Evolutionary conservation across 2,888 invertebrate species (phyloP), one percentile per base, ranked within the genome.

Genomic region (Agrochola litura): DNA sequence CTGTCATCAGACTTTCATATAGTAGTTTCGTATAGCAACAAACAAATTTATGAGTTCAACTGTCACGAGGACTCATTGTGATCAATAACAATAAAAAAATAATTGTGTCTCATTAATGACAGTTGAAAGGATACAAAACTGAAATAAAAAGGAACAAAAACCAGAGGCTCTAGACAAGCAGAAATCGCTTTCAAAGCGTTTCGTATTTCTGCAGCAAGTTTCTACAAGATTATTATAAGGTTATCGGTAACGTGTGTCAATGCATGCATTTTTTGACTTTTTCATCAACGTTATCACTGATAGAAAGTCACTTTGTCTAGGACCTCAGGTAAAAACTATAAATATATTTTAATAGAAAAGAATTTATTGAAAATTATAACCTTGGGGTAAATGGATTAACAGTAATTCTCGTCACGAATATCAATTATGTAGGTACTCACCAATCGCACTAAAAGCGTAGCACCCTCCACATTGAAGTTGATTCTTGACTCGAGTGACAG

Each of bases 391-490:
- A 1, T 30, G 10, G 16, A n/a, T 12, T 8, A 25, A 12, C 25
- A 66, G 25, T 46, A 25, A 25, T 25, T 25, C 10, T 16, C 4
- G 16, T 41, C 22, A 22, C 14, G 54, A n/a, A n/a, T n/a, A n/a
- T n/a, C n/a, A n/a, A n/a, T n/a, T n/a, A 14, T 25, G 6, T 46
- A 22, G 19, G 3, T 52, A 16, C 71, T 72, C 9, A 84, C 84
- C 91, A 49, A 73, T 78, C 0, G 83, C 41, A 76, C 89, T 88
- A 63, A 91, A 92, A 61, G 98, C 97, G 98, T 98, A 99, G 95
- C 98, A 99, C 6, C 98, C 98, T 56, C 98, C 98, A 92, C 98
- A 98, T 0, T 0, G 0, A 46, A 97, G 97, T 95, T 99, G 98
- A 94, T 98, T 97, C 92, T 99, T 99, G 30, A 99, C 97, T 0